phyloP scores from a whole-genome alignment of 1,140 invertebrate genomes.

The Anastrepha ludens region DNA sequence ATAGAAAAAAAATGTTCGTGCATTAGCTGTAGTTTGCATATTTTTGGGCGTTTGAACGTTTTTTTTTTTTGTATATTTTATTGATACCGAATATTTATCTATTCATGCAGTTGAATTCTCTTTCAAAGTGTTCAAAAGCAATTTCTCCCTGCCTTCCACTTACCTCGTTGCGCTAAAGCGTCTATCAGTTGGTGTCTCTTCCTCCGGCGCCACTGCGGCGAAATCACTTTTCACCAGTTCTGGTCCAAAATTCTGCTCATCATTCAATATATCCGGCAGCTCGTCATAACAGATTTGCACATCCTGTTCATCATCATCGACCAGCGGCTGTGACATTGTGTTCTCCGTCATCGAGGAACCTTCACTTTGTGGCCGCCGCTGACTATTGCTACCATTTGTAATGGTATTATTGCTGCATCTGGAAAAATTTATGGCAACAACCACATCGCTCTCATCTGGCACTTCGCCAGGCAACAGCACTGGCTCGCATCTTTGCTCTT shows the following conservation, averaged over 20 bases:
- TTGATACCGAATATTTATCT: not conserved
- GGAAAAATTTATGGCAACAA: constrained; percentile 48
- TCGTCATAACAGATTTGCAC: constrained; percentile 72
- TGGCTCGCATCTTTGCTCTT: constrained; percentile 51
- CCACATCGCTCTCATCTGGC: constrained; percentile 60
- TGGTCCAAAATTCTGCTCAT: constrained; percentile 65
- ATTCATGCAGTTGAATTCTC: not conserved
- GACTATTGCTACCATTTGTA: constrained; percentile 33
- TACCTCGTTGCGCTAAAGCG: constrained; percentile 62
- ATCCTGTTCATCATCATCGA: constrained; percentile 70
- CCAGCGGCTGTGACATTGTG: constrained; percentile 58
- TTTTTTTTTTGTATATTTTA: no score
- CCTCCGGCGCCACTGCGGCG: constrained; percentile 56
- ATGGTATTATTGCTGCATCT: constrained; percentile 56
- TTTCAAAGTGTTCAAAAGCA: not conserved
- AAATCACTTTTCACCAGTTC: constrained; percentile 64
- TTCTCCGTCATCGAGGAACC: constrained; percentile 56
- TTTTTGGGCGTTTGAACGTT: no score
- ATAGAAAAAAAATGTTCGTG: no score
- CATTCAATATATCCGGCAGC: constrained; percentile 68
- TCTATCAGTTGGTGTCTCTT: constrained; percentile 57
- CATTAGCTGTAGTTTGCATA: no score
- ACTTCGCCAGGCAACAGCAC: constrained; percentile 64
- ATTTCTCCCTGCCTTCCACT: not conserved
- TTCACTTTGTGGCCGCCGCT: constrained; percentile 50